phyloP scores from a whole-genome alignment of 2,797 vertebrate species.

The Mormyrops boulengeri region DNA sequence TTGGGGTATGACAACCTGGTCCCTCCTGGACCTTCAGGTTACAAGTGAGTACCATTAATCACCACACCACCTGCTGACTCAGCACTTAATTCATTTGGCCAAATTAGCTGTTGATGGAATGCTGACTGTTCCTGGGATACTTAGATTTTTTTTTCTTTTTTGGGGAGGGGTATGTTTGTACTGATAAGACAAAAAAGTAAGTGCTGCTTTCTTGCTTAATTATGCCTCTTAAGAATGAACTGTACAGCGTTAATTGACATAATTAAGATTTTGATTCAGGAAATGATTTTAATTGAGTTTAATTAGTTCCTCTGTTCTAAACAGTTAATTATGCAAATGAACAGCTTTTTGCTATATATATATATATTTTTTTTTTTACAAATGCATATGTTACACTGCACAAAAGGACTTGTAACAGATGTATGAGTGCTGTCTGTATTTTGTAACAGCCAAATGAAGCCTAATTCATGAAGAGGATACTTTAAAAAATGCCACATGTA shows the following conservation, averaged over 20 bases:
- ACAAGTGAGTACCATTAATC: constrained; percentile 20
- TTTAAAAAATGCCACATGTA: background rate
- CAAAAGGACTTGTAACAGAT: constrained; percentile 4
- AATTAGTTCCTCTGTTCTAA: background rate
- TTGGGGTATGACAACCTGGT: background rate
- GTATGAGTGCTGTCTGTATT: background rate
- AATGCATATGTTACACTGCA: background rate
- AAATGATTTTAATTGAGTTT: background rate
- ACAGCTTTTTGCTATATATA: background rate
- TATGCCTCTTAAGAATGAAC: background rate
- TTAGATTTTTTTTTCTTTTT: background rate
- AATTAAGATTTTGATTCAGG: background rate
- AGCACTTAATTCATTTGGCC: background rate
- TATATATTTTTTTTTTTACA: background rate
- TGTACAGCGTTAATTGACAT: background rate
- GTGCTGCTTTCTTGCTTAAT: background rate
- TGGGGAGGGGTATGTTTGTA: background rate
- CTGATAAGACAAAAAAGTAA: background rate
- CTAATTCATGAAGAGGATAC: background rate
- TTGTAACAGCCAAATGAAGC: constrained; percentile 10
- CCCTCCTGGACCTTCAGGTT: constrained; percentile 34
- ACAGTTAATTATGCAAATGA: background rate
- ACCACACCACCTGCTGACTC: background rate
- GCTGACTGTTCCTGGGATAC: background rate
- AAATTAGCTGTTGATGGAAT: background rate